Evolutionary conservation across 2,888 invertebrate species (phyloP).

Genomic region (Helicoverpa assulta): DNA sequence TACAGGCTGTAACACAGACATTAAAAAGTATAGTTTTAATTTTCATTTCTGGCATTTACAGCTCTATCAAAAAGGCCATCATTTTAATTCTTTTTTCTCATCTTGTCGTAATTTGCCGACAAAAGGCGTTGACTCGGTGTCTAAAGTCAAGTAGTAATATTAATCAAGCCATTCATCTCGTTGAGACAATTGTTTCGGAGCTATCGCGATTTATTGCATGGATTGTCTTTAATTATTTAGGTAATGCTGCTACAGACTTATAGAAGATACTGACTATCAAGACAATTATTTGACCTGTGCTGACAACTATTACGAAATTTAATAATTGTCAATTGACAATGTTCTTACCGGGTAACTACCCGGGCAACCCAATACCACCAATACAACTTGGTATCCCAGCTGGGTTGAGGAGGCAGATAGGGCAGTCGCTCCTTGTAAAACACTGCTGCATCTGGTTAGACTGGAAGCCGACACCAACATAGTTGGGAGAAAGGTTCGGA

Average conservation of each 20-base stretch:
- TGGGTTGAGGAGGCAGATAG: too few relatives aligned
- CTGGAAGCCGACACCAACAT: too few relatives aligned
- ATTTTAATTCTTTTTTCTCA: background rate
- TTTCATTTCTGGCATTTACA: background rate
- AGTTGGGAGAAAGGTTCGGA: too few relatives aligned
- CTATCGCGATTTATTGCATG: background rate
- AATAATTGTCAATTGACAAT: too few relatives aligned
- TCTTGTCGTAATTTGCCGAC: background rate
- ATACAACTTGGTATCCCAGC: too few relatives aligned
- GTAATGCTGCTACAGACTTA: background rate
- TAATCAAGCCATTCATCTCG: constrained; percentile 14
- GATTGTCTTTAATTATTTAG: background rate
- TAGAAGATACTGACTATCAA: too few relatives aligned
- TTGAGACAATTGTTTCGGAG: background rate
- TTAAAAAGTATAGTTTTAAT: background rate
- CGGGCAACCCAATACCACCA: too few relatives aligned
- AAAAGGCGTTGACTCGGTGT: background rate
- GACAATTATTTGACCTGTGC: too few relatives aligned
- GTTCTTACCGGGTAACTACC: too few relatives aligned
- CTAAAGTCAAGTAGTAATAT: constrained; percentile 15
- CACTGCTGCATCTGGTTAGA: too few relatives aligned
- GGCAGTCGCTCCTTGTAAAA: too few relatives aligned
- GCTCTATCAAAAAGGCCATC: background rate
- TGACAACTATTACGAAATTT: too few relatives aligned
- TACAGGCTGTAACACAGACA: background rate